Evolutionary conservation across 1,140 invertebrate genomes (phyloP), one percentile per base, ranked within the genome.

Genomic region (Chelonus insularis): DNA sequence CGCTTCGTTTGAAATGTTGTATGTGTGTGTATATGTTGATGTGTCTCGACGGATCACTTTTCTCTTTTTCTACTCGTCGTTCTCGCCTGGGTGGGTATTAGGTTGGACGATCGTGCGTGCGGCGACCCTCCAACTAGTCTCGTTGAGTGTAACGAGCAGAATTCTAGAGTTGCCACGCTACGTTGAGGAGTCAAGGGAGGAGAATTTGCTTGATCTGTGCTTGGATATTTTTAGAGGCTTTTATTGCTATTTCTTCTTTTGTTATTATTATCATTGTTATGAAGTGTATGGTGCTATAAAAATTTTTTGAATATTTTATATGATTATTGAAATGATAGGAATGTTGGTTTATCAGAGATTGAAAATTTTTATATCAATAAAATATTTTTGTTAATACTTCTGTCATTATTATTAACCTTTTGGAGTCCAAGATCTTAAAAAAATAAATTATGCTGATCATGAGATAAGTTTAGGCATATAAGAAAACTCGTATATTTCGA

Each of bases 31-130:
- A 21, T 23, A 21, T 23, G 21, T 1, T 5, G n/a, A n/a, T n/a
- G n/a, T 39, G 37, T 39, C 37, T 39, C 37, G 12, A n/a, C n/a
- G n/a, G 41, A 43, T 43, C 8, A 43, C 16, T 43, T 18, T 43
- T 43, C 6, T 43, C 14, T 43, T 16, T 43, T 16, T 43, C 16
- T 43, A 12, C 16, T 43, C 16, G 12, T 43, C 1, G 41, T 43
- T 39, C 36, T 36, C 32, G 36, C 62, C 43, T 48, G 41, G 45
- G 57, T 37, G 25, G 41, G 41, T 58, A 43, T 48, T 56, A 41
- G 54, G 36, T 25, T 39, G 12, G 29, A 54, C 48, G 14, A 36
- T 43, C 29, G 18, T 55, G 62, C 62, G 43, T 39, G 61, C 55
- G 59, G 63, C 51, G 52, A 57, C 43, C 56, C 48, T 55, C 20